Base-by-base conservation (phyloP, 2,113 vertebrate genomes). In the Trogon surrucura region DNA sequence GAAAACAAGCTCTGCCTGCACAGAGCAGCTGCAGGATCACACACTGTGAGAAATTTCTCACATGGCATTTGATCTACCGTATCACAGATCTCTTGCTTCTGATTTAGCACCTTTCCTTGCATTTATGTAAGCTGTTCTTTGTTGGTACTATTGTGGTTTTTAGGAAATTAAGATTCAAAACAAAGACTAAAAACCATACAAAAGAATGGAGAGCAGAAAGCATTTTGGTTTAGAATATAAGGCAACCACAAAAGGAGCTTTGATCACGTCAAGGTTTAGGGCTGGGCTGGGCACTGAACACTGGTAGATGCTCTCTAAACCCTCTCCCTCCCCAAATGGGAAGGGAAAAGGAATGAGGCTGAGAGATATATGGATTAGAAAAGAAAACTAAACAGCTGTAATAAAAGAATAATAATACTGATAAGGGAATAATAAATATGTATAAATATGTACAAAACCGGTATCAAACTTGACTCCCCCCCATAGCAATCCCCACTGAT, bases 1-100 rank as follows among this genome's bases (percentile, higher is more conserved):
- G 66, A 71, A 91, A 82, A 69, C 58, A 78, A 84, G 57, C n/a
- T 91, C 66, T 85, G 45, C 53, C 48, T 74, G 11, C 69, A 45
- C 38, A 58, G 25, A 69, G 54, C 45, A 81, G 57, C 67, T 91
- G 61, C 66, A 89, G 73, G 70, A 74, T 71, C 78, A 48, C 41
- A 73, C 57, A 11, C 87, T 25, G 41, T 57, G 45, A 38, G 67
- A 69, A 89, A 36, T 22, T 45, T 82, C 47, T 61, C 4, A 0
- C 38, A 2, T 20, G 32, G 48, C 3, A 12, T 64, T 89, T 89
- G 51, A 86, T 74, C 34, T 74, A 21, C 51, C 58, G 25, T 69
- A 47, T 38, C 45, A 34, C 26, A 25, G 19, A 57, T 47, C 21
- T 38, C 80, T 60, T 54, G 30, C 50, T 34, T 85, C 44, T 87